phyloP scores from a whole-genome alignment of 2,113 vertebrate species.

The Solea solea region DNA sequence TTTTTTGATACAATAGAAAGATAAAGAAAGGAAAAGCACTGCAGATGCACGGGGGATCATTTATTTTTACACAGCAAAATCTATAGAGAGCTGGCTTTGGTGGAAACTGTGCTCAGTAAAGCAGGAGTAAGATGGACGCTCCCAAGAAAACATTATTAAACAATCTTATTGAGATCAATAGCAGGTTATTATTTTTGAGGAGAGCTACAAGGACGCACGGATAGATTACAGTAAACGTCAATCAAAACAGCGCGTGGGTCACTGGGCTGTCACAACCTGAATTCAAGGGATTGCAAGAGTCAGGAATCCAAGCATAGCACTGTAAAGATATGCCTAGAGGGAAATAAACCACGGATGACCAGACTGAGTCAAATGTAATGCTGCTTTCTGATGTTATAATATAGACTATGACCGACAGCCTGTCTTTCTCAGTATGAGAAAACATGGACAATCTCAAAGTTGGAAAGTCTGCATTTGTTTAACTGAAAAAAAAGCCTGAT shows the following conservation, averaged over 20 bases:
- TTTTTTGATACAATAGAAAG: slow-evolving; percentile 2
- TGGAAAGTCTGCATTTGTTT: background rate
- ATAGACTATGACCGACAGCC: background rate
- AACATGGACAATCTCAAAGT: background rate
- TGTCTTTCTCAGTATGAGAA: background rate
- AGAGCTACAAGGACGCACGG: slow-evolving; percentile 14
- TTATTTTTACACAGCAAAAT: slow-evolving; percentile 3
- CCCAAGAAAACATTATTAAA: slow-evolving; percentile 1
- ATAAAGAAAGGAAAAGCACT: background rate
- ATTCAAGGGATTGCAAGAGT: slow-evolving; percentile 19
- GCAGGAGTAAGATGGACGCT: background rate
- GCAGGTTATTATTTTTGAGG: slow-evolving; percentile 8
- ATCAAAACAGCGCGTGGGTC: slow-evolving; percentile 38
- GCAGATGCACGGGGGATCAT: background rate
- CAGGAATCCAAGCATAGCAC: slow-evolving; percentile 3
- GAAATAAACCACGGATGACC: slow-evolving; percentile 6
- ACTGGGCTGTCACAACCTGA: slow-evolving; percentile 18
- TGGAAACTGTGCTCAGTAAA: background rate
- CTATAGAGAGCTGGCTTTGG: background rate
- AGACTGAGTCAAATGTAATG: background rate
- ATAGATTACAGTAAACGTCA: slow-evolving; percentile 46
- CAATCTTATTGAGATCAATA: background rate
- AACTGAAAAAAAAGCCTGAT: background rate
- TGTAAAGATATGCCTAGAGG: slow-evolving; percentile 28
- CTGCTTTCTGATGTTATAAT: background rate